Evolutionary conservation across 2,113 vertebrate genomes (phyloP).

Genomic region (Gadus macrocephalus): DNA sequence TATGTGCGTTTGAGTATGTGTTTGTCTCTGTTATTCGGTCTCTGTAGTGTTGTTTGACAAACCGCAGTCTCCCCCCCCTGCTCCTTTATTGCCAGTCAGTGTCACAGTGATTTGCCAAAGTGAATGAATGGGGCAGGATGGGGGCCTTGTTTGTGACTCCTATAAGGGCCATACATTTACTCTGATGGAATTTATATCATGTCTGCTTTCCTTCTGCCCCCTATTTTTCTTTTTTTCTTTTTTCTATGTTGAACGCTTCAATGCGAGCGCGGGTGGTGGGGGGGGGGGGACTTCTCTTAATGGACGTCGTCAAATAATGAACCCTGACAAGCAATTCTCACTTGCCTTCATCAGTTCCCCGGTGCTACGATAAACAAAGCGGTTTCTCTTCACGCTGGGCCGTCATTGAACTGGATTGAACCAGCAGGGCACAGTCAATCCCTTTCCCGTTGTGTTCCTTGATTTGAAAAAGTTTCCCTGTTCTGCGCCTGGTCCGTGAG

Average conservation of each 20-base stretch:
- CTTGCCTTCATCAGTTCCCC: no score
- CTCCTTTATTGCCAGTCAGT: constrained; percentile 39
- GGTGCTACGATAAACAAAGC: no score
- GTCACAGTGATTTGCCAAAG: constrained; percentile 56
- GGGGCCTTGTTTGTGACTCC: constrained; percentile 39
- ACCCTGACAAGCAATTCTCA: no score
- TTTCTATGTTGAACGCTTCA: neutral
- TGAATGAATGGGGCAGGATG: constrained; percentile 52
- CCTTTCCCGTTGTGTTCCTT: no score
- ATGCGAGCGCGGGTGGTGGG: neutral
- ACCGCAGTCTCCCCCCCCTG: constrained; percentile 19
- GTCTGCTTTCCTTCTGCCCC: neutral
- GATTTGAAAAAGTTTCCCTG: no score
- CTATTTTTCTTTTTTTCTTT: neutral
- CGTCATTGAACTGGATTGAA: no score
- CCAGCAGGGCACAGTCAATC: no score
- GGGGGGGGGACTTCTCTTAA: no score
- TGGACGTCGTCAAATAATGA: no score
- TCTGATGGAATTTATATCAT: constrained; percentile 17
- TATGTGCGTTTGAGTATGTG: neutral
- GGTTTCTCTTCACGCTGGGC: no score
- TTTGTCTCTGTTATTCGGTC: constrained; percentile 4
- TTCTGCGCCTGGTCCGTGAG: no score
- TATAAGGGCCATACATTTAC: constrained; percentile 49
- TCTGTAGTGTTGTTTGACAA: constrained; percentile 7